Base-by-base conservation (phyloP, 1,140 invertebrate species). In the Caenorhabditis inopinata region DNA sequence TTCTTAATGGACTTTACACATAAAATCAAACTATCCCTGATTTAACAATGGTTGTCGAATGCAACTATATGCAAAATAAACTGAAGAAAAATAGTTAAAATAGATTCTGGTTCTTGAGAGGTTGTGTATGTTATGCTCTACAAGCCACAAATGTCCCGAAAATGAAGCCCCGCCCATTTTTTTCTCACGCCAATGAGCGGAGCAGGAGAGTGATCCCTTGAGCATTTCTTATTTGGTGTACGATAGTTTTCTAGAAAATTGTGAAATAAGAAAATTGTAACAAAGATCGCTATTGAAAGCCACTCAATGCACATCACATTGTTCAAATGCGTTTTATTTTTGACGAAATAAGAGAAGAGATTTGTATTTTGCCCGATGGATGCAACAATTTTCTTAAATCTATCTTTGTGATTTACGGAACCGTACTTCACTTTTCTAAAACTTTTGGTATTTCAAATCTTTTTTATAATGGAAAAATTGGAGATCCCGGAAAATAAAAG, bases 131-230 rank as follows among this genome's bases (percentile, higher is more conserved):
- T 68, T 68, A 68, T 68, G 58, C 32, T 42, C 32, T 1, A 18
- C 58, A 18, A 68, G 58, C 58, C 32, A 38, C 21, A 32, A 42
- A 68, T 68, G 58, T 58, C 58, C 58, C 58, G 58, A 68, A 68
- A 68, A 68, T 68, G 21, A 25, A 68, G 25, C 21, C 58, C 58
- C 58, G 58, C 58, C 58, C 58, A 42, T 42, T 42, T 38, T 18
- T 21, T 42, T 42, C 58, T 21, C 58, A 68, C 58, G 58, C 58
- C 58, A 68, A 68, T 68, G 58, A 68, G 58, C 29, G 53, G 11
- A 5, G 12, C 7, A 32, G 25, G 27, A 58, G 51, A 29, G n/a
- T 11, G 32, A 29, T 68, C 32, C n/a, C n/a, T 42, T 9, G 29
- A 38, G 58, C 29, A 68, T 68, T 68, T 68, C 58, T 68, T 68